Evolutionary conservation across 2,797 vertebrate genomes (phyloP).

Genomic region (Chromobotia macracanthus): DNA sequence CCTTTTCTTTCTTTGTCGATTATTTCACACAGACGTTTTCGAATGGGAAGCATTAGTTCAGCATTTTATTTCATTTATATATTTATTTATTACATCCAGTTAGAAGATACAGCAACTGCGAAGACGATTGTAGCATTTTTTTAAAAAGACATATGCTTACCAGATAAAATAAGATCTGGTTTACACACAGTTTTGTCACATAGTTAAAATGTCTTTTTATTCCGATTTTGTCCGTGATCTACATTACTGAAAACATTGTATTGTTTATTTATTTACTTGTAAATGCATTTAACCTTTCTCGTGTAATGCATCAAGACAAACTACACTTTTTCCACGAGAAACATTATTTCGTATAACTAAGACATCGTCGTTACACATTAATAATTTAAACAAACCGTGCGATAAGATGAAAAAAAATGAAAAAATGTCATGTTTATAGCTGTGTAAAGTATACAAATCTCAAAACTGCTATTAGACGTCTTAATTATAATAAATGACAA

Average conservation of each 20-base stretch:
- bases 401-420: background rate
- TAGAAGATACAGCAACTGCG: slow-evolving; percentile 21
- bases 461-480: background rate
- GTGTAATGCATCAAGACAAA: background rate
- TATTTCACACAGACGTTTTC: slow-evolving; percentile 58
- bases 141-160: too few relatives aligned
- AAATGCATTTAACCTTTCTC: background rate
- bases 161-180: background rate
- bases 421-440: background rate
- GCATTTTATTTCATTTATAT: background rate
- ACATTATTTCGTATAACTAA: background rate
- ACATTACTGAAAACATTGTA: background rate
- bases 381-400: background rate
- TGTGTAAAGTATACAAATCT: background rate
- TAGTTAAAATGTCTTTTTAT: background rate
- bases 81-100: slow-evolving; percentile 4
- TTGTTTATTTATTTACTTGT: background rate
- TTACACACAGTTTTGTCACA: background rate
- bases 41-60: slow-evolving; percentile 41
- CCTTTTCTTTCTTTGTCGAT: slow-evolving; percentile 65
- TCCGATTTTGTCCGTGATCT: background rate
- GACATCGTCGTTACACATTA: too few relatives aligned
- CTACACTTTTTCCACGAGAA: background rate
- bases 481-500: background rate
- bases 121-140: background rate